These are phyloP conservation scores for Xanthia icteritia DNA, from an alignment of 2,888 invertebrate species.

Conservation along the genomic window DNA sequence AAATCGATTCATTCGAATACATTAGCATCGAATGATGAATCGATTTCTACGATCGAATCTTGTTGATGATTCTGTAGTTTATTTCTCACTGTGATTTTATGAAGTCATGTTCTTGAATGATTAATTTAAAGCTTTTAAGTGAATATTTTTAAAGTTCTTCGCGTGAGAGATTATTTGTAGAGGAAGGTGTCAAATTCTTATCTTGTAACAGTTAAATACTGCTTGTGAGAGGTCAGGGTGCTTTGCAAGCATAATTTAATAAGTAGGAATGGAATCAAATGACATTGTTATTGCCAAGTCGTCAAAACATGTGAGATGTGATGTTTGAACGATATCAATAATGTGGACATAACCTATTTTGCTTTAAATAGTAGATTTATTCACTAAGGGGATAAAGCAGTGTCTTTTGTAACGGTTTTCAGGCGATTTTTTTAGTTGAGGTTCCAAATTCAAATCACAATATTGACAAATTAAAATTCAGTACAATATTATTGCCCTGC, in stretches of 20 bases:
- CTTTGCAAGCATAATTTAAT: slow-evolving; percentile 36
- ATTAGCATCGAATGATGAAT: slow-evolving; percentile 82
- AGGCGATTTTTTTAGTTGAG: too few relatives aligned
- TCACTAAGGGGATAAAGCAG: too few relatives aligned
- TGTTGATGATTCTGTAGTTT: slow-evolving; percentile 68
- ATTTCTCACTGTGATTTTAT: slow-evolving; percentile 57
- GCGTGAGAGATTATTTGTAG: slow-evolving; percentile 17
- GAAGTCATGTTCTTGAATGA: slow-evolving; percentile 53
- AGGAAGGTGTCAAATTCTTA: slow-evolving; percentile 42
- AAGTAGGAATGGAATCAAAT: slow-evolving; percentile 21
- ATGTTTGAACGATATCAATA: background rate
- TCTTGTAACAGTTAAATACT: slow-evolving; percentile 50
- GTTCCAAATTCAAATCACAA: too few relatives aligned
- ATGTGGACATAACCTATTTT: slow-evolving; percentile 6
- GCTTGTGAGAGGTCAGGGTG: slow-evolving; percentile 35
- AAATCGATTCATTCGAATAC: slow-evolving; percentile 73
- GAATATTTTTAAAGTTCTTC: slow-evolving; percentile 24
- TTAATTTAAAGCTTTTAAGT: slow-evolving; percentile 66
- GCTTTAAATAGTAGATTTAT: too few relatives aligned
- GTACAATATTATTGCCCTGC: too few relatives aligned
- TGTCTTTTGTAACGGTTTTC: too few relatives aligned
- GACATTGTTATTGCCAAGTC: slow-evolving; percentile 22
- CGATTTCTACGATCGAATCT: slow-evolving; percentile 70
- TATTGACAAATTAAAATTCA: too few relatives aligned
- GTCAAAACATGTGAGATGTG: background rate